phyloP scores from a whole-genome alignment of 1,140 invertebrate species.

The Ladona fulva region DNA sequence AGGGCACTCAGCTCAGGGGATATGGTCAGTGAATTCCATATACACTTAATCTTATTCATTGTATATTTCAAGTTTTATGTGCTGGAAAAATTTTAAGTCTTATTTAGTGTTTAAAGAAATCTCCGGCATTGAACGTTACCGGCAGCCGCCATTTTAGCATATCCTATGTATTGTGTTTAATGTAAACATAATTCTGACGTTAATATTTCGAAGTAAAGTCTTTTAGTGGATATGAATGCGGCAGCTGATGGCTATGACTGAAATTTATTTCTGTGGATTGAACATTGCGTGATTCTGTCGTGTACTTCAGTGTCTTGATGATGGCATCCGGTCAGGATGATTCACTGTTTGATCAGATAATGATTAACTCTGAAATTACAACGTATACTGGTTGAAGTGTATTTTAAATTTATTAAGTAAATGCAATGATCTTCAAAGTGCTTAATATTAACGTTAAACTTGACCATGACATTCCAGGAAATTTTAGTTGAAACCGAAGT shows the following conservation, averaged over 20 bases:
- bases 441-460: too few relatives aligned
- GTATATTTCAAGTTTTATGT: not conserved
- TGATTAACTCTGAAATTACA: too few relatives aligned
- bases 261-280: not conserved
- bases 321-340: not conserved
- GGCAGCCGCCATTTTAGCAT: slow-evolving; percentile 14
- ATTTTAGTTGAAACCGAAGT: too few relatives aligned
- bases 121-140: not conserved
- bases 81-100: not conserved
- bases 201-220: not conserved
- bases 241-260: too few relatives aligned
- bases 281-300: not conserved
- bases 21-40: slow-evolving; percentile 14
- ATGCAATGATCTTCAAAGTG: too few relatives aligned
- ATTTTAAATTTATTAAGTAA: too few relatives aligned
- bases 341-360: not conserved
- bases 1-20: slow-evolving; percentile 17
- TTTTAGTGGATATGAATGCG: not conserved
- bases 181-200: not conserved
- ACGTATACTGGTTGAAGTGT: too few relatives aligned
- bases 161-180: not conserved
- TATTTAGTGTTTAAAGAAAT: not conserved
- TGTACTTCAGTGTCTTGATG: not conserved
- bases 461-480: too few relatives aligned
- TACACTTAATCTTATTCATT: not conserved